Conservation (phyloP, 2,888 invertebrate genomes). For the Trachelus tabidus region DNA sequence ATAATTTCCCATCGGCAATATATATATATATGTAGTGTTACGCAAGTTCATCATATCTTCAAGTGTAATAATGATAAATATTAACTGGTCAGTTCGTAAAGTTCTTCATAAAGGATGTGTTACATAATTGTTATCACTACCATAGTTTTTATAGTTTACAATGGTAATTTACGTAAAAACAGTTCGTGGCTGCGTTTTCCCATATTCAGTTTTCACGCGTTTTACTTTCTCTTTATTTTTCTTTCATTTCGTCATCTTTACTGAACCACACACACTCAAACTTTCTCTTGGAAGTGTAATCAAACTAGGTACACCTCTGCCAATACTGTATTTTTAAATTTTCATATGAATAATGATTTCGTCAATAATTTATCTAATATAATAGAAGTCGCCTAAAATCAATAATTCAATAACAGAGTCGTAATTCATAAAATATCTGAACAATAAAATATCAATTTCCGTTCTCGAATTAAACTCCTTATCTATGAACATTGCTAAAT, state of each 20-base stretch:
- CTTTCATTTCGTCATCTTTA: background rate
- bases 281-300: background rate
- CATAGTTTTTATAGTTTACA: background rate
- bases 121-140: background rate
- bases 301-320: background rate
- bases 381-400: constrained; percentile 6
- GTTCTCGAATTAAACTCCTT: constrained; percentile 21
- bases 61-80: background rate
- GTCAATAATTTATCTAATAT: constrained; percentile 2
- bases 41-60: background rate
- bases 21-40: background rate
- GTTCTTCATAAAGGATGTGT: background rate
- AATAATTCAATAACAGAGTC: constrained; percentile 8
- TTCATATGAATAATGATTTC: background rate
- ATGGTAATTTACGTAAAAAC: background rate
- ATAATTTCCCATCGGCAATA: background rate
- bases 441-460: constrained; percentile 17
- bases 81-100: background rate
- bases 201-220: background rate
- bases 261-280: background rate
- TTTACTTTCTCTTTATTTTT: background rate
- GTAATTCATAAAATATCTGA: constrained; percentile 9
- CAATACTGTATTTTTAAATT: background rate
- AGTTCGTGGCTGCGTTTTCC: background rate
- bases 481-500: constrained; percentile 21